Evolutionary conservation across 2,113 vertebrate species (phyloP).

Genomic region (Asarcornis scutulata): DNA sequence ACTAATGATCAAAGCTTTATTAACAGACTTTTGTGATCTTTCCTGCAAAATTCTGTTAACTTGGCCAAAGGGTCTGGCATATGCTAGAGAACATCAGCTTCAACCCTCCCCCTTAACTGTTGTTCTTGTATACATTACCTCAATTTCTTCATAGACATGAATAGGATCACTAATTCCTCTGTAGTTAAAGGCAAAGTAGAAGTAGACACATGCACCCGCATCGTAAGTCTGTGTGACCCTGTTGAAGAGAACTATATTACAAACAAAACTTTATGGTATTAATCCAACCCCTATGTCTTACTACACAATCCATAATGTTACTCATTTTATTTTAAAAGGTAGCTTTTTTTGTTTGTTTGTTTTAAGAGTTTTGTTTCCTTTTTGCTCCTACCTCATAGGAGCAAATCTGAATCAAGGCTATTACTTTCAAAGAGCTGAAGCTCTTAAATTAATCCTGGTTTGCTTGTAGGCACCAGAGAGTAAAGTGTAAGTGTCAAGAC

Average conservation of each 20-base stretch:
- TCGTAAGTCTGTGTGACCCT: conserved; percentile 98
- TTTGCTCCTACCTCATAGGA: conserved; percentile 36
- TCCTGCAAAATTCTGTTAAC: not conserved
- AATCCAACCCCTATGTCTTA: conserved; percentile 40
- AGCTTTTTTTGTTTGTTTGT: not conserved
- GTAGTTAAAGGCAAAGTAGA: conserved; percentile 99
- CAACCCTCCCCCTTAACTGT: not conserved
- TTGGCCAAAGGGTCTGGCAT: not conserved
- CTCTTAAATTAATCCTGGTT: not conserved
- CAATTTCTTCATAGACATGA: conserved; percentile 93
- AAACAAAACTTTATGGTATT: conserved; percentile 38
- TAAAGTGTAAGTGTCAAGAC: conserved; percentile 68
- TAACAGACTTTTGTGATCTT: not conserved
- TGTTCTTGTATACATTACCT: conserved; percentile 80
- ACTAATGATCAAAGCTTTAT: not conserved
- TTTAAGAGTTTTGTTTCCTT: not conserved
- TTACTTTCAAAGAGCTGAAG: conserved; percentile 77
- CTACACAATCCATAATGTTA: conserved; percentile 4
- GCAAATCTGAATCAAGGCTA: conserved; percentile 57
- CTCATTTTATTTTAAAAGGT: not conserved
- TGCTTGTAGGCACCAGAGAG: not conserved
- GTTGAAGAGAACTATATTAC: conserved; percentile 60
- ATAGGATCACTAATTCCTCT: conserved; percentile 94
- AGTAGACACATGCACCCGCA: conserved; percentile 96
- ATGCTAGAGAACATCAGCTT: not conserved